Conservation (phyloP, 2,797 vertebrate genomes). For the Hydrocynus forskahlii region DNA sequence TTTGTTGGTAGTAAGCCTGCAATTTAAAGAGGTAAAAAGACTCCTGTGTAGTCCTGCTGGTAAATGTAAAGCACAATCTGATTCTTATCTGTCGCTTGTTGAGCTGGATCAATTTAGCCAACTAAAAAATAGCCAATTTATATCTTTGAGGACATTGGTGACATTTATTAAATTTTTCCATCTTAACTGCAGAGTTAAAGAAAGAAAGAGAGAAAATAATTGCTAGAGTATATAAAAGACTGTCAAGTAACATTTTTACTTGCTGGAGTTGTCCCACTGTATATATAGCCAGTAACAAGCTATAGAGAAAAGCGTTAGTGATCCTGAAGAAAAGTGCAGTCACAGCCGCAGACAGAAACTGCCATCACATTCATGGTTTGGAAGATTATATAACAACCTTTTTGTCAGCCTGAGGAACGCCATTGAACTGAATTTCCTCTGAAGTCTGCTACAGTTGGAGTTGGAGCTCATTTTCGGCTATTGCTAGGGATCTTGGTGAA, state of each 20-base stretch:
- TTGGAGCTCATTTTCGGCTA: neutral
- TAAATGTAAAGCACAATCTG: neutral
- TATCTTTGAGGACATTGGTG: neutral
- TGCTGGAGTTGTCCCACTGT: neutral
- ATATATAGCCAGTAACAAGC: neutral
- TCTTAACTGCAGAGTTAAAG: neutral
- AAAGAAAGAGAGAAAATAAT: neutral
- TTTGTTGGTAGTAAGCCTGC: no score
- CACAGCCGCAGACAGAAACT: neutral
- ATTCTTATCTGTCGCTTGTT: constrained; percentile 3
- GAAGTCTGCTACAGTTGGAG: neutral
- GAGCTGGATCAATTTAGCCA: neutral
- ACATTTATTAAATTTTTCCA: neutral
- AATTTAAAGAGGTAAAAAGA: neutral
- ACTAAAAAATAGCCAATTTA: neutral
- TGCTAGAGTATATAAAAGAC: neutral
- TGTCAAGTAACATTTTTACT: neutral
- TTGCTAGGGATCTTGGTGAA: neutral
- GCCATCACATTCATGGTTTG: neutral
- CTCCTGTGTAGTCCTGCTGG: neutral
- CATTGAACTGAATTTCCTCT: constrained; percentile 3
- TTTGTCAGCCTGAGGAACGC: neutral
- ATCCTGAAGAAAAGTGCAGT: neutral
- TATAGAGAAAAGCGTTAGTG: neutral
- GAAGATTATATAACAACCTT: neutral